phyloP scores from a whole-genome alignment of 2,797 vertebrate species.

The Macropodus opercularis region DNA sequence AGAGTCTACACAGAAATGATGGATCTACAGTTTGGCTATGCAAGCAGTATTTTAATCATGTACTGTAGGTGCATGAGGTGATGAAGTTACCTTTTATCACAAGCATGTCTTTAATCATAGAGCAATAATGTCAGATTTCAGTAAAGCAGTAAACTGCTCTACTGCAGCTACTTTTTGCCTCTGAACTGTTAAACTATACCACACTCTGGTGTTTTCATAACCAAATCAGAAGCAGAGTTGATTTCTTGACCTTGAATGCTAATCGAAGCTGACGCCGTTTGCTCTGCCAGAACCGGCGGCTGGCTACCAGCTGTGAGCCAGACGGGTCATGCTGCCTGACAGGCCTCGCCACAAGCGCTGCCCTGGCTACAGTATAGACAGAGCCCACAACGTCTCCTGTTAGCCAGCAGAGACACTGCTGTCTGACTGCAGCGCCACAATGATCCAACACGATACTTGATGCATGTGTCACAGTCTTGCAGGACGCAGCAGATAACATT shows the following conservation, averaged over 20 bases:
- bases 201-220: constrained; percentile 18
- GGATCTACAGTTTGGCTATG: background rate
- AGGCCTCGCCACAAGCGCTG: constrained; percentile 20
- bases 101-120: no score
- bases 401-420: constrained; percentile 18
- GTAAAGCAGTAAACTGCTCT: no score
- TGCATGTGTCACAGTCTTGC: constrained; percentile 17
- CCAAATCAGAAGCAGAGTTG: constrained; percentile 19
- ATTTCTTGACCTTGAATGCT: constrained; percentile 24
- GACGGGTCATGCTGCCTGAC: constrained; percentile 33
- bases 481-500: constrained; percentile 7
- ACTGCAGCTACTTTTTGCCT: no score
- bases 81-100: no score
- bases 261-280: constrained; percentile 43
- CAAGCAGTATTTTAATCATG: no score
- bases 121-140: no score
- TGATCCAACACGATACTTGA: no score
- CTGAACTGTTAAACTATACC: background rate
- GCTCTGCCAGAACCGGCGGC: constrained; percentile 39
- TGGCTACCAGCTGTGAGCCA: constrained; percentile 29
- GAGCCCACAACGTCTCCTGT: constrained; percentile 18
- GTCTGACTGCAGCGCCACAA: constrained; percentile 25
- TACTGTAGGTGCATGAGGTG: no score
- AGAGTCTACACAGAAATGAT: constrained; percentile 1
- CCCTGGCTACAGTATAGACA: background rate